phyloP scores from a whole-genome alignment of 2,888 invertebrate genomes.

The Caenorhabditis macrosperma region DNA sequence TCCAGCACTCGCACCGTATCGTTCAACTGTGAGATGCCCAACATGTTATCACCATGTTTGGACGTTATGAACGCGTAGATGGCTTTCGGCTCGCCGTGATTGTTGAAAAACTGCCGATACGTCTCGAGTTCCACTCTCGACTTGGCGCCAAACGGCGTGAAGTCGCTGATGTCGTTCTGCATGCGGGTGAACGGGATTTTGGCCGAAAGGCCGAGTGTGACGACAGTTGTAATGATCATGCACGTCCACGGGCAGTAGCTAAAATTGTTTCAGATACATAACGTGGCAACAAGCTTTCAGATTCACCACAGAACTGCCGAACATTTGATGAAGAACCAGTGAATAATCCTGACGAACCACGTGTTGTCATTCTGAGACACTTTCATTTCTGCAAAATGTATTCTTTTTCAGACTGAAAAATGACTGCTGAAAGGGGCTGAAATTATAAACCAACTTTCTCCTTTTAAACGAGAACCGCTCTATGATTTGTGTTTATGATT shows the following conservation, averaged over 20 bases:
- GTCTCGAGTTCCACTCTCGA: conserved; percentile 74
- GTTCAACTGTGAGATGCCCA: conserved; percentile 73
- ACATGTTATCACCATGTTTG: conserved; percentile 73
- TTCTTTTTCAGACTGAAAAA: not conserved
- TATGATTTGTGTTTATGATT: conserved; percentile 42
- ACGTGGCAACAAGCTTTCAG: too few relatives aligned
- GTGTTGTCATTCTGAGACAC: conserved; percentile 40
- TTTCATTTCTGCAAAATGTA: conserved; percentile 36
- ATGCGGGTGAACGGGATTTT: conserved; percentile 74
- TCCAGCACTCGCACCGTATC: conserved; percentile 76
- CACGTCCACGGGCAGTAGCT: conserved; percentile 68
- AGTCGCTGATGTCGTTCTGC: conserved; percentile 78
- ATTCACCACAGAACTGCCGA: conserved; percentile 44
- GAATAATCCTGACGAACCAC: conserved; percentile 55
- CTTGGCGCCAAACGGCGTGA: conserved; percentile 77
- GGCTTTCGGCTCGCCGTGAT: conserved; percentile 75
- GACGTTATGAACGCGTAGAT: conserved; percentile 76
- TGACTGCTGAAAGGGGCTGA: not conserved
- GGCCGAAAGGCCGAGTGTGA: conserved; percentile 58
- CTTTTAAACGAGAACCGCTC: conserved; percentile 19
- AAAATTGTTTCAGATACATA: conserved; percentile 7
- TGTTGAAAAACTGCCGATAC: conserved; percentile 75
- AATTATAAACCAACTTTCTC: conserved; percentile 11
- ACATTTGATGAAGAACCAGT: conserved; percentile 60
- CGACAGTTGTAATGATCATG: conserved; percentile 61